Conservation (phyloP, 2,113 vertebrate genomes). For the Melozone crissalis region DNA sequence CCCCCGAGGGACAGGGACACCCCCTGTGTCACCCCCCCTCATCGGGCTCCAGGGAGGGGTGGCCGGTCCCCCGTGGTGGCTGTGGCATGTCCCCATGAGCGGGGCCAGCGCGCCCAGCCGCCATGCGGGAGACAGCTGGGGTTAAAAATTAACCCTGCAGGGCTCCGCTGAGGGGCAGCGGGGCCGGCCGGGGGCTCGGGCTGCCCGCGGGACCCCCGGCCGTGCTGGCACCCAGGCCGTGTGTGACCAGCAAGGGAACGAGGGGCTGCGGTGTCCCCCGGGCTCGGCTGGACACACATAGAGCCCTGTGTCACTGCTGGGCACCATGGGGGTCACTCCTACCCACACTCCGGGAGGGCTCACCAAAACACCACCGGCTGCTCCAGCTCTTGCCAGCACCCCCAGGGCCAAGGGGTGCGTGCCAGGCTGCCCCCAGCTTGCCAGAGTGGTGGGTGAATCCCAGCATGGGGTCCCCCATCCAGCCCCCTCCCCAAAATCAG, state of each 20-base stretch:
- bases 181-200: background rate
- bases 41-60: background rate
- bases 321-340: rapidly evolving
- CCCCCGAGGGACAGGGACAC: background rate
- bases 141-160: slow-evolving; percentile 60
- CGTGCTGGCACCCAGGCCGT: background rate
- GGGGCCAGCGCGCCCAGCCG: background rate
- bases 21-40: background rate
- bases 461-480: background rate
- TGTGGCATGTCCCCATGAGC: background rate
- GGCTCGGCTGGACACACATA: background rate
- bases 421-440: background rate
- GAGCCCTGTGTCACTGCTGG: rapidly evolving
- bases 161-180: background rate
- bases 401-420: too few relatives aligned
- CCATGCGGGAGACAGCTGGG: slow-evolving; percentile 47
- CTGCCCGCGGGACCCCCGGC: background rate
- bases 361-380: rapidly evolving
- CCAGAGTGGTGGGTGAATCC: background rate
- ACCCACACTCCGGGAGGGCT: rapidly evolving
- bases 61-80: background rate
- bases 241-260: rapidly evolving
- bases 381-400: background rate
- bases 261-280: background rate
- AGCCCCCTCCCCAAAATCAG: background rate